Evolutionary conservation across 2,888 invertebrate genomes (phyloP), one percentile per base, ranked within the genome.

Genomic region (Entomobrya multifasciata): DNA sequence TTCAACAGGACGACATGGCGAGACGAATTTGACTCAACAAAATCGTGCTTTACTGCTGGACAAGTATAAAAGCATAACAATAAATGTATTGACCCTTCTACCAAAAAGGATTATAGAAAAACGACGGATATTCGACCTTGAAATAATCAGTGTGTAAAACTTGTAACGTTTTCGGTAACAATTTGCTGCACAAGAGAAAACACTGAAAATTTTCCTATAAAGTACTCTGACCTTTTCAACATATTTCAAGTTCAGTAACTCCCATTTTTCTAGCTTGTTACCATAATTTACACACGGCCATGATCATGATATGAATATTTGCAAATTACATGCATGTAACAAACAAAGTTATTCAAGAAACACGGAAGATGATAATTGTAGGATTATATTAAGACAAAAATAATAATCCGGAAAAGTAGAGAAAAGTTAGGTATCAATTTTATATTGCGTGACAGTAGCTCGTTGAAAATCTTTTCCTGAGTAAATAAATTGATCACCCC

Each of bases 201-300:
- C 27, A 65, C 1, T 20, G 47, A 11, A 52, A 52, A 52, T 65
- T n/a, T n/a, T n/a, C n/a, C n/a, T n/a, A 74, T 76, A 62, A 60
- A 72, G 36, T 36, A 72, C 57, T 72, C 72, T 82, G 81, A 82
- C 81, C 81, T 82, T 82, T 65, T 62, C 52, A 30, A 62, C 62
- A 8, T 1, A 13, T n/a, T 30, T 62, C 22, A 62, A 25, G 57
- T 57, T n/a, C n/a, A n/a, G n/a, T n/a, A n/a, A n/a, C 25, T 17
- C 1, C 62, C n/a, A 52, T 52, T 30, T 60, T 30, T 62, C 30
- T 27, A 1, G 15, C 8, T 62, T 62, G 15, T n/a, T n/a, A n/a
- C n/a, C n/a, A n/a, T n/a, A n/a, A n/a, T n/a, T n/a, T n/a, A n/a
- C n/a, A n/a, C n/a, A n/a, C n/a, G n/a, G n/a, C n/a, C n/a, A n/a